Evolutionary conservation across 2,888 invertebrate species (phyloP).

Genomic region (Mayetiola destructor): DNA sequence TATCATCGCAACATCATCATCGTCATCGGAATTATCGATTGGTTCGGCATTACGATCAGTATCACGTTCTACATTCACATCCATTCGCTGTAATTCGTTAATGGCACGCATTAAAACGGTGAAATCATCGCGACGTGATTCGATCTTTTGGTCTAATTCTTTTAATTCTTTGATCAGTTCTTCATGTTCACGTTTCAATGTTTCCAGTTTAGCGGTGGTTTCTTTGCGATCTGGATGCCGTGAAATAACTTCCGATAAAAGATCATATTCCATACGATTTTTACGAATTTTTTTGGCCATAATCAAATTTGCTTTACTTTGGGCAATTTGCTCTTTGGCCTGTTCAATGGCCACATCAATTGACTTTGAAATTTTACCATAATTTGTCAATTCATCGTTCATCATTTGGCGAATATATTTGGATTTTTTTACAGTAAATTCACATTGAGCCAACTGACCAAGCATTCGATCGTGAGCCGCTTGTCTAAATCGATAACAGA

Average conservation of each 20-base stretch:
- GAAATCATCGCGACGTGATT: constrained; percentile 76
- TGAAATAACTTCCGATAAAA: constrained; percentile 77
- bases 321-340: constrained; percentile 66
- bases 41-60: not conserved
- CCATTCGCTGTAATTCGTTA: constrained; percentile 67
- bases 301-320: constrained; percentile 63
- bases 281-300: constrained; percentile 76
- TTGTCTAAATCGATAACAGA: constrained; percentile 36
- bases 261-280: constrained; percentile 85
- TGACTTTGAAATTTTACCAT: constrained; percentile 58
- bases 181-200: constrained; percentile 57
- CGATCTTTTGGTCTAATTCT: constrained; percentile 59
- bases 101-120: constrained; percentile 76
- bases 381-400: constrained; percentile 67
- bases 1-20: constrained; percentile 17
- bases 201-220: constrained; percentile 51
- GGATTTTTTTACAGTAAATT: constrained; percentile 75
- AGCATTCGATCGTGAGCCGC: constrained; percentile 64
- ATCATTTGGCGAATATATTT: constrained; percentile 67
- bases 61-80: constrained; percentile 40
- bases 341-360: constrained; percentile 66
- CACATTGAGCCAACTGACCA: constrained; percentile 71
- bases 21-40: constrained; percentile 16
- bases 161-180: constrained; percentile 55
- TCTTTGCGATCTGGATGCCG: constrained; percentile 80